phyloP scores from a whole-genome alignment of 2,113 vertebrate species.

The Speoplatyrhinus poulsoni region DNA sequence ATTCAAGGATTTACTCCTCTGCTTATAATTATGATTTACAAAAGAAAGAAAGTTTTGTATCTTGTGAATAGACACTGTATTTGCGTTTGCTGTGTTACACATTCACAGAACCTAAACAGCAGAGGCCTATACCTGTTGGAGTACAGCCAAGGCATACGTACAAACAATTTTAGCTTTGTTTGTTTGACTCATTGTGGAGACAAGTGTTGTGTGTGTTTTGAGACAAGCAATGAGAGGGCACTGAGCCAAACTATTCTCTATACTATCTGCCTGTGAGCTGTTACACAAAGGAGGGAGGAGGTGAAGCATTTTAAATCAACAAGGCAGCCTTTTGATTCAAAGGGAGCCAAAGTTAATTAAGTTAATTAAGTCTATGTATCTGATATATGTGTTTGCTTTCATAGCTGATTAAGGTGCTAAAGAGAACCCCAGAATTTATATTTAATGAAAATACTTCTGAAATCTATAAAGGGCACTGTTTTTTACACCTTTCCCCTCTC shows the following conservation, averaged over 20 bases:
- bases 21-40: slow-evolving; percentile 19
- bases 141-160: too few relatives aligned
- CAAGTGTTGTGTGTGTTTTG: too few relatives aligned
- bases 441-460: slow-evolving; percentile 70
- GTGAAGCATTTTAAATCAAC: slow-evolving; percentile 69
- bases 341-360: slow-evolving; percentile 68
- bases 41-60: slow-evolving; percentile 25
- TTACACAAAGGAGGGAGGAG: slow-evolving; percentile 52
- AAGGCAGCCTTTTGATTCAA: slow-evolving; percentile 67
- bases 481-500: slow-evolving; percentile 59
- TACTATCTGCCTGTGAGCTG: background rate
- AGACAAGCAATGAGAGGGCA: too few relatives aligned
- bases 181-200: too few relatives aligned
- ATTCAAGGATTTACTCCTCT: slow-evolving; percentile 23
- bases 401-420: slow-evolving; percentile 74
- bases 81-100: background rate
- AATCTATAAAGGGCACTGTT: slow-evolving; percentile 62
- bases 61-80: background rate
- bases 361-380: slow-evolving; percentile 59
- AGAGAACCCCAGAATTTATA: slow-evolving; percentile 65
- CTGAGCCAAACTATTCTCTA: too few relatives aligned
- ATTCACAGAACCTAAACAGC: background rate
- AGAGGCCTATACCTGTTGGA: background rate
- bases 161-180: too few relatives aligned
- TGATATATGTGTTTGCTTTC: slow-evolving; percentile 78